phyloP scores from a whole-genome alignment of 2,113 vertebrate genomes.

The Oxyura jamaicensis region DNA sequence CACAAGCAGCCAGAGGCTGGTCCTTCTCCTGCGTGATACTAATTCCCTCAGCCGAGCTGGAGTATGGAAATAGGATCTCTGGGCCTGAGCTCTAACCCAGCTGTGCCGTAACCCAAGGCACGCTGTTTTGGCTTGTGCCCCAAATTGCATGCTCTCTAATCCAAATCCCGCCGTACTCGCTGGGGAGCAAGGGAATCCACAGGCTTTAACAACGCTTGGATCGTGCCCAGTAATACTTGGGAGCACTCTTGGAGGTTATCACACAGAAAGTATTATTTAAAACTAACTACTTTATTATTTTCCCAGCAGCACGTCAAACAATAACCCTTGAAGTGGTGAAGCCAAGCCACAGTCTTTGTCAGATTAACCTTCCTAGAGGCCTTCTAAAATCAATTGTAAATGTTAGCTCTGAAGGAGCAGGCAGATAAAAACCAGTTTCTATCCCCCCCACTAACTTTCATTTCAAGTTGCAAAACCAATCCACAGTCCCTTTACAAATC shows the following conservation, averaged over 20 bases:
- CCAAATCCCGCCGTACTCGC: neutral
- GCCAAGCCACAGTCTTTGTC: slow-evolving; percentile 24
- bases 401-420: neutral
- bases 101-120: neutral
- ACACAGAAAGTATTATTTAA: slow-evolving; percentile 27
- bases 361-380: slow-evolving; percentile 51
- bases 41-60: neutral
- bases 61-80: fast-evolving
- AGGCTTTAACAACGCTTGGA: neutral
- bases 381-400: slow-evolving; percentile 33
- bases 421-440: slow-evolving; percentile 21
- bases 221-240: neutral
- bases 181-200: neutral
- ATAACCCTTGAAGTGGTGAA: slow-evolving; percentile 10
- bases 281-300: slow-evolving; percentile 17
- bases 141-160: neutral
- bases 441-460: neutral
- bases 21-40: neutral
- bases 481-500: slow-evolving; percentile 50
- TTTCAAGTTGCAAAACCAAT: slow-evolving; percentile 57
- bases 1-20: neutral
- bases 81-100: neutral
- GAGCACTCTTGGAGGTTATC: slow-evolving; percentile 25
- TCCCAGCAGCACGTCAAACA: neutral
- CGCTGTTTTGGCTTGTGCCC: neutral